Conservation (phyloP, 2,113 vertebrate species). For the Sitta europaea region DNA sequence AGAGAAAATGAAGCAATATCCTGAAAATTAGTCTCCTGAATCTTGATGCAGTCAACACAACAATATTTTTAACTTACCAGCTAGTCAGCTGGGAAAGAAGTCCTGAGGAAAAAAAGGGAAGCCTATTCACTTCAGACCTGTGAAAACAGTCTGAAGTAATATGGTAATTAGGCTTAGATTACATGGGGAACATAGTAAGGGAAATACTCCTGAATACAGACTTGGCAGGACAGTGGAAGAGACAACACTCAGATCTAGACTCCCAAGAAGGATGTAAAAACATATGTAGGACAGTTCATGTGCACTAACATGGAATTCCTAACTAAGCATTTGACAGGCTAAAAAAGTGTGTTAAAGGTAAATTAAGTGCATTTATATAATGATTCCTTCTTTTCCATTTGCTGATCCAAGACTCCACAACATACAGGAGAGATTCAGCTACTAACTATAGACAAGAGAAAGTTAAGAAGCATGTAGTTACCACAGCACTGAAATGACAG, state of each 20-base stretch:
- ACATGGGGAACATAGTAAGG: not conserved
- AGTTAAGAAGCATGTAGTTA: not conserved
- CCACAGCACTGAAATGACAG: not conserved
- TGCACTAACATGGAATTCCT: not conserved
- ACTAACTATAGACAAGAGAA: not conserved
- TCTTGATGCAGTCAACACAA: not conserved
- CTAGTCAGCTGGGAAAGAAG: not conserved
- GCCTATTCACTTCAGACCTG: not conserved
- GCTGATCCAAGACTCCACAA: not conserved
- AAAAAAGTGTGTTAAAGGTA: not conserved
- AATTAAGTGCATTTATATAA: not conserved
- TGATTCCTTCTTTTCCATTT: not conserved
- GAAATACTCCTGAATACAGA: not conserved
- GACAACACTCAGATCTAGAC: not conserved
- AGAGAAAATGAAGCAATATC: not conserved
- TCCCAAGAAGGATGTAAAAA: not conserved
- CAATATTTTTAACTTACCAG: not conserved
- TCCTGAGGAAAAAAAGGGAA: not conserved
- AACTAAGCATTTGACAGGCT: not conserved
- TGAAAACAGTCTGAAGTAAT: not conserved
- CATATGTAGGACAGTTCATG: not conserved
- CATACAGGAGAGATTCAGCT: not conserved
- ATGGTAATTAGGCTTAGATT: not conserved
- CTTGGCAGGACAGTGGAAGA: not conserved
- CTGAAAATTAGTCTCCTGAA: not conserved